phyloP scores from a whole-genome alignment of 2,113 vertebrate species.

The Nymphicus hollandicus region DNA sequence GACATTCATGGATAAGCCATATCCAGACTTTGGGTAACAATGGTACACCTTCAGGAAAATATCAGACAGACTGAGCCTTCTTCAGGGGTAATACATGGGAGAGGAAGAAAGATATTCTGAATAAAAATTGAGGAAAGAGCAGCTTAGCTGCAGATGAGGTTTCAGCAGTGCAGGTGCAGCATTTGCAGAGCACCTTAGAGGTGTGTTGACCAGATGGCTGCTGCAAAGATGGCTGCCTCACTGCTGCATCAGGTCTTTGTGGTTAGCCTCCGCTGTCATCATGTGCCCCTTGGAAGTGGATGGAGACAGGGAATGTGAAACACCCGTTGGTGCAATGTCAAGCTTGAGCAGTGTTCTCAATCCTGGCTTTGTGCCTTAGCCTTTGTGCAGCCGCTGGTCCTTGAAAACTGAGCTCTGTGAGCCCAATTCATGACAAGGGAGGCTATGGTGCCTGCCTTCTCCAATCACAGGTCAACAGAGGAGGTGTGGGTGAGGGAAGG shows the following conservation, averaged over 20 bases:
- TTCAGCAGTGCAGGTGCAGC: neutral
- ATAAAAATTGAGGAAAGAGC: neutral
- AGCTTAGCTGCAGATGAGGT: neutral
- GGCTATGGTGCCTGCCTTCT: neutral
- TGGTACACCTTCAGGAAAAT: too few species aligned
- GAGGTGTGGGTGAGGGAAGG: neutral
- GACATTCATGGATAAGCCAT: neutral
- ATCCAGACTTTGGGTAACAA: neutral
- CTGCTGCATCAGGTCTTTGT: neutral
- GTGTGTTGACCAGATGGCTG: neutral
- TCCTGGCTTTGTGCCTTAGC: neutral
- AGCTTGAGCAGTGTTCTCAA: accelerated
- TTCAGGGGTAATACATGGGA: neutral
- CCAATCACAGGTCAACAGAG: neutral
- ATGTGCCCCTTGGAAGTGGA: neutral
- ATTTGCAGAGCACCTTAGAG: neutral
- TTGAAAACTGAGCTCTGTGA: neutral
- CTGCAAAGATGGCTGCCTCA: neutral
- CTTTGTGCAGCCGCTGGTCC: neutral
- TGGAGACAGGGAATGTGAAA: neutral
- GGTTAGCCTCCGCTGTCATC: neutral
- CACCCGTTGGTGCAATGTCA: neutral
- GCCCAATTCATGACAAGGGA: accelerated
- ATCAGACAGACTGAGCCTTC: neutral
- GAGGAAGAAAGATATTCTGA: neutral